Base-by-base conservation (phyloP, 2,113 vertebrate genomes). In the Eudyptes chrysolophus region DNA sequence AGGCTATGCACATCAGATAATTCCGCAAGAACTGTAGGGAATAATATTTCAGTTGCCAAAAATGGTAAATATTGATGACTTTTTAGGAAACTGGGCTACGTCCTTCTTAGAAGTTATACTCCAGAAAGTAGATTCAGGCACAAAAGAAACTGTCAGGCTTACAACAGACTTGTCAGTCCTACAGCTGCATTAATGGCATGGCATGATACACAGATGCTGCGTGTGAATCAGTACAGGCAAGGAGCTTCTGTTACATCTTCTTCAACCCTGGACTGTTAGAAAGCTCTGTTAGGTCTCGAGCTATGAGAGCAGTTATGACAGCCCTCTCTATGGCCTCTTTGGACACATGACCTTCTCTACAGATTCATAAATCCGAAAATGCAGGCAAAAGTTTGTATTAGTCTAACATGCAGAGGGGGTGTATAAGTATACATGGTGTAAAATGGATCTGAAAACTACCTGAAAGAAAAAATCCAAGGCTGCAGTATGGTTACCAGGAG, bases 391-490 rank as follows among this genome's bases (percentile, higher is more conserved):
- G 7, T 42, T 57, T 38, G 7, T n/a, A 61, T 72, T 51, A 69
- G 36, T n/a, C 19, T 49, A 69, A 69, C 30, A 72, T 5, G 14
- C 22, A 89, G 44, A 58, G 34, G 34, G 13, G 18, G 7, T 29
- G 7, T 14, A 83, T 44, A 71, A 92, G 86, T n/a, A 84, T 3
- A 70, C 7, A 26, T 26, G n/a, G 42, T 24, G 16, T 36, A 75
- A 91, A 95, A 95, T 18, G 76, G 89, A 83, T 94, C 71, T 80
- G 88, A 84, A 95, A 92, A 89, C 36, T 98, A 99, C 99, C 99
- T 99, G 99, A 97, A 99, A 99, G 97, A 99, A 99, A 98, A 99
- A 99, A 98, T 99, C 99, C 97, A 99, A 95, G 87, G 98, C 98
- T 78, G 98, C 98, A 26, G 98, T 93, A 89, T 99, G 99, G 98